Evolutionary conservation across 2,113 vertebrate genomes (phyloP), one percentile per base, ranked within the genome.

Genomic region (Microtus ochrogaster): DNA sequence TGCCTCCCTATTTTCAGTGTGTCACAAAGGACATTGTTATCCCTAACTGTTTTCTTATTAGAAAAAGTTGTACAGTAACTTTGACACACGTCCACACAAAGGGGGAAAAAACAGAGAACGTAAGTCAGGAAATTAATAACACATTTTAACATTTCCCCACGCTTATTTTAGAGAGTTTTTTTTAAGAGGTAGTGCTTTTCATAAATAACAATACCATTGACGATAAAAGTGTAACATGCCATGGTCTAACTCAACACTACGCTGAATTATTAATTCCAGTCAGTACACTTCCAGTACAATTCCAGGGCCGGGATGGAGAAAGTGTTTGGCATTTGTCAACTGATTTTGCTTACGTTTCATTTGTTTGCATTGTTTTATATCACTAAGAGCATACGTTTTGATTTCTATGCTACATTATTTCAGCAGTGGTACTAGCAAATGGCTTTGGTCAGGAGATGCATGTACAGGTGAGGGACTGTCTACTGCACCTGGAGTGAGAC

Each of bases 131-230:
- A 68, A 61, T 1, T 47, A 14, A 79, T 73, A 47, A 73, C 26
- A 58, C 8, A n/a, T 26, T 26, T 79, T 68, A 81, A 89, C 9
- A 52, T 93, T 85, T 73, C 44, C 10, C 21, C n/a, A 2, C 39
- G 49, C 88, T 94, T 94, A 6, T 68, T 92, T 95, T 52, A 82
- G 26, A 39, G 22, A 55, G 39, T 44, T 39, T 17, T 30, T 16
- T 63, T n/a, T 7, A 49, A 24, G 26, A 26, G 17, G 13, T 24
- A 39, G 0, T 36, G n/a, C n/a, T 92, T 96, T 91, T 39, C 36
- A 61, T 21, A 81, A 76, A 17, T 66, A 44, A 79, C 70, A 89
- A 41, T 26, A 41, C 16, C 63, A 58, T 70, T 22, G 11, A 3
- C 52, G 68, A 22, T 76, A 11, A 47, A 70, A 26, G 39, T 85